These are phyloP conservation scores for Nothoprocta perdicaria DNA, from an alignment of 2,113 vertebrate species.

Conservation along the genomic window DNA sequence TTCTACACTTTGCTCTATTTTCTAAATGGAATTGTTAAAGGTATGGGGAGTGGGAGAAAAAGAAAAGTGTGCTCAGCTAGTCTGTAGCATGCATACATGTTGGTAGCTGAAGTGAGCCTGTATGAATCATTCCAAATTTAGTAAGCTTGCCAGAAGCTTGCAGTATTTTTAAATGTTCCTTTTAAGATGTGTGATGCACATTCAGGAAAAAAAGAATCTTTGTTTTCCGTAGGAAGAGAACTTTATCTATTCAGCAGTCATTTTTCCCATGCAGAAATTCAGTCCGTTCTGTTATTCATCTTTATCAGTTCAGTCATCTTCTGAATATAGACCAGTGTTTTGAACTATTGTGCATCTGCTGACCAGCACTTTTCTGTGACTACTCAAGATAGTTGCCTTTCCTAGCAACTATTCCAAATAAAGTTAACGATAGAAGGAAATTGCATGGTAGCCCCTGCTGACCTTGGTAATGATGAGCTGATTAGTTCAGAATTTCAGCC, in stretches of 20 bases:
- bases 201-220: not conserved
- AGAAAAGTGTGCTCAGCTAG: not conserved
- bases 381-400: not conserved
- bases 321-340: not conserved
- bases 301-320: not conserved
- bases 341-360: not conserved
- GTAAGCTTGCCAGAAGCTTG: not conserved
- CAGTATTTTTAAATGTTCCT: not conserved
- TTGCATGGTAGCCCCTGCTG: not conserved
- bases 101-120: not conserved
- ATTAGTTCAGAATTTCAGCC: not conserved
- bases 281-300: not conserved
- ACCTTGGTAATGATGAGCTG: not conserved
- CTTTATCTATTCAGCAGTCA: not conserved
- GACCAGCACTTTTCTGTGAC: not conserved
- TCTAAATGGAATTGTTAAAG: too few relatives aligned
- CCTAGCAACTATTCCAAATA: not conserved
- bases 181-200: rapidly evolving
- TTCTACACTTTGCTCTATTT: not conserved
- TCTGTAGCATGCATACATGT: not conserved
- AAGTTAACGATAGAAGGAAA: not conserved
- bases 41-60: too few relatives aligned
- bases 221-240: not conserved
- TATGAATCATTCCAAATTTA: not conserved
- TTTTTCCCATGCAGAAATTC: not conserved